Conservation (phyloP, 2,113 vertebrate genomes). For the Falco punctatus region DNA sequence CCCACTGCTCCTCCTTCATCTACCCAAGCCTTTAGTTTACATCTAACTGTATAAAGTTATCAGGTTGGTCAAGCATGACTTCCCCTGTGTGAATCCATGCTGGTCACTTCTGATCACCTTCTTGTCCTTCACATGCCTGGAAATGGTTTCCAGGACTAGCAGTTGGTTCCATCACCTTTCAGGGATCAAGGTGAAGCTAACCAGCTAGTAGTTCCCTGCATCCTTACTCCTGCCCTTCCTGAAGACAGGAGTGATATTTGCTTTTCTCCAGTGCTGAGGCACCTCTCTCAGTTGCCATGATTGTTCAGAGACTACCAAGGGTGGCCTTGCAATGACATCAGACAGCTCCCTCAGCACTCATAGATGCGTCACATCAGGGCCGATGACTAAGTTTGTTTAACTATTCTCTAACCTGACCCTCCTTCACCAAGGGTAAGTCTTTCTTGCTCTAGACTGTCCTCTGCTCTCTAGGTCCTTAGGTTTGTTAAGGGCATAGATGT, state of each 20-base stretch:
- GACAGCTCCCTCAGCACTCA: not conserved
- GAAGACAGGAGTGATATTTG: not conserved
- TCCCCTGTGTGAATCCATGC: not conserved
- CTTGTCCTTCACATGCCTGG: not conserved
- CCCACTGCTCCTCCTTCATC: not conserved
- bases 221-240: not conserved
- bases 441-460: not conserved
- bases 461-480: not conserved
- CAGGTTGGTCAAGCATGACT: not conserved
- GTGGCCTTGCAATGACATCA: accelerated
- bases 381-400: not conserved
- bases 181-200: accelerated
- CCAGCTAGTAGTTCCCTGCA: not conserved
- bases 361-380: not conserved
- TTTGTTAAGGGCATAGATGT: not conserved
- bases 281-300: not conserved
- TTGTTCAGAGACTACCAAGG: not conserved
- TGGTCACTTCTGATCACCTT: not conserved
- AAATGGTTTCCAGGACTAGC: not conserved
- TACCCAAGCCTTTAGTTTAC: not conserved
- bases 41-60: not conserved
- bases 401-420: not conserved
- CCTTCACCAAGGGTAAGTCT: not conserved
- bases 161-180: not conserved
- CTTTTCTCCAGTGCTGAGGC: not conserved